phyloP scores from a whole-genome alignment of 2,113 vertebrate species.

The Dasyurus viverrinus region DNA sequence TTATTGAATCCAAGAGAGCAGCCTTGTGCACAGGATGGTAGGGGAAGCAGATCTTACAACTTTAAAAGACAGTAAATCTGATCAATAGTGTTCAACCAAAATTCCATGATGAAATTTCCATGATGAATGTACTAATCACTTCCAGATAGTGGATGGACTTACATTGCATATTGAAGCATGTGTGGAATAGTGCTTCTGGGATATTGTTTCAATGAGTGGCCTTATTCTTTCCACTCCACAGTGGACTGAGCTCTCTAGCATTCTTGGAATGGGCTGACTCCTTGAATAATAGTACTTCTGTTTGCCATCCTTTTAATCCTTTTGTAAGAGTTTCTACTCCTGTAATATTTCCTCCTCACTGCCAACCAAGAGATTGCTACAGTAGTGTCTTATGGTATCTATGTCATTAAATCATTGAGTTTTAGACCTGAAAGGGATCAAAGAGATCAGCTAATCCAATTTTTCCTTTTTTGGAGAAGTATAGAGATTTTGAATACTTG shows the following conservation, averaged over 20 bases:
- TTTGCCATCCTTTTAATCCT: constrained; percentile 42
- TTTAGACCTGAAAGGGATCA: background rate
- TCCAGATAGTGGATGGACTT: background rate
- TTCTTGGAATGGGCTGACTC: background rate
- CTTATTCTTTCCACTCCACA: background rate
- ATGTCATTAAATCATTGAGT: background rate
- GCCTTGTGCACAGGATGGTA: too few relatives aligned
- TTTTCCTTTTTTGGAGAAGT: background rate
- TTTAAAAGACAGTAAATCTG: background rate
- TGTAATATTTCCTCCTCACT: constrained; percentile 14
- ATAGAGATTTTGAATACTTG: background rate
- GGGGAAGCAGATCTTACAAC: background rate
- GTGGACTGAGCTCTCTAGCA: background rate
- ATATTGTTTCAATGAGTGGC: background rate
- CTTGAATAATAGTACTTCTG: constrained; percentile 45
- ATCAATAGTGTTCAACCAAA: background rate
- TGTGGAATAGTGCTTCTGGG: background rate
- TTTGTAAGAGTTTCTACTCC: constrained; percentile 53
- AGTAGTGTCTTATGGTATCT: background rate
- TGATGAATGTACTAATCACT: background rate
- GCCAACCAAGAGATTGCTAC: background rate
- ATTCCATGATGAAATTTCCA: background rate
- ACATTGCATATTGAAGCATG: background rate
- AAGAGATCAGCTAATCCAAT: background rate
- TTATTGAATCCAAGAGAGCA: background rate